Conservation (phyloP, 2,888 invertebrate species). For the Podotricha telesiphe region DNA sequence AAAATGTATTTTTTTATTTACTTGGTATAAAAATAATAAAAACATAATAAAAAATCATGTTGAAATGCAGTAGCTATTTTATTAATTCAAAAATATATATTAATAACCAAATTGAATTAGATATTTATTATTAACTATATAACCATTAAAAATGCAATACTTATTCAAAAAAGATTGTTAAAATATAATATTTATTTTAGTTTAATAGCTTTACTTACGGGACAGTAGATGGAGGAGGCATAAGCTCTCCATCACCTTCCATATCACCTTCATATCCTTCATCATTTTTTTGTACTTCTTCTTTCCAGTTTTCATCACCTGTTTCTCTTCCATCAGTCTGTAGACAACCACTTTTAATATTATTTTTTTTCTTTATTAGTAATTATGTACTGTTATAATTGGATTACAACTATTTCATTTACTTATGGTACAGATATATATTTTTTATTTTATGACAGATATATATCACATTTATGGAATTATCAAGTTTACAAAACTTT, state of each 20-base stretch:
- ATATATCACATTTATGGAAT: not conserved
- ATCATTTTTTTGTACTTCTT: constrained; percentile 76
- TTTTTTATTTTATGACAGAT: too few relatives aligned
- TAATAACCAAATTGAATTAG: too few relatives aligned
- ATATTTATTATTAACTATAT: too few relatives aligned
- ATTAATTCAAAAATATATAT: too few relatives aligned
- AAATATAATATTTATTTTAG: not conserved
- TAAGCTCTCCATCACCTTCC: constrained; percentile 88
- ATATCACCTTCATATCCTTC: constrained; percentile 85
- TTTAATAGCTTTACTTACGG: constrained; percentile 61
- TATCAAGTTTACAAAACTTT: too few relatives aligned
- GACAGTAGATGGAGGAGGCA: constrained; percentile 92
- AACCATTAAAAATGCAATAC: too few relatives aligned
- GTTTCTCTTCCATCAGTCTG: constrained; percentile 60
- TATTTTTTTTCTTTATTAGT: not conserved
- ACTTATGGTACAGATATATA: too few relatives aligned
- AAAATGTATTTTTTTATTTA: not conserved
- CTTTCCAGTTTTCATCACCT: constrained; percentile 48
- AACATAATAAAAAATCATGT: too few relatives aligned
- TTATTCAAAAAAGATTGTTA: too few relatives aligned
- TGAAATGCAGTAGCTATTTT: too few relatives aligned
- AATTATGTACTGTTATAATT: not conserved
- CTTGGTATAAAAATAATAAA: too few relatives aligned
- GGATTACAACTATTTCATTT: too few relatives aligned
- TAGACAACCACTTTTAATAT: constrained; percentile 56